Base-by-base conservation (phyloP, 2,797 vertebrate genomes). In the Pangasius macronema region DNA sequence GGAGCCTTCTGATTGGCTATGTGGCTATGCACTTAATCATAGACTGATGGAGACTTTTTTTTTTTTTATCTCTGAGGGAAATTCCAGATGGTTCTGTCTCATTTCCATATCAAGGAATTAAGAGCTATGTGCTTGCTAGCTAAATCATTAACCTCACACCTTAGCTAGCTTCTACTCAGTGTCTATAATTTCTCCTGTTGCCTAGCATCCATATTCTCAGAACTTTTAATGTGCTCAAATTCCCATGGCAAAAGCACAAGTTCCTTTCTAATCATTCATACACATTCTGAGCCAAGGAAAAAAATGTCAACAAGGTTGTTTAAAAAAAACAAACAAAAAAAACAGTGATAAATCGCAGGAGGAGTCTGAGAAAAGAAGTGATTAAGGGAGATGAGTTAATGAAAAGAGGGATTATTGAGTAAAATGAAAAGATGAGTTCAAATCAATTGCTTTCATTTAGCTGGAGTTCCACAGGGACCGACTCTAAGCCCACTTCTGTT, bases 401-500 rank as follows among this genome's bases (percentile, higher is more conserved):
- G 33, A 86, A 83, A 80, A 57, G 51, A 46, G 18, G 49, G 36
- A 87, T 88, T 77, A 85, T 68, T 80, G 80, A 57, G 51, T 84
- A 42, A n/a, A 73, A 57, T 57, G 49, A 33, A 84, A 84, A 70
- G 20, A 80, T 7, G 42, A 46, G 51, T 85, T 76, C 70, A 70
- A 93, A 95, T 95, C 94, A 93, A 94, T 95, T 95, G 94, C 14
- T 59, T 79, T 68, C 82, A 49, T 86, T 55, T 83, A 76, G 61
- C 68, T 39, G 36, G 65, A 39, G 79, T 53, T 89, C 88, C 86
- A 51, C 27, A 67, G 86, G 90, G 89, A 84, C 82, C 57, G 70
- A 68, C 24, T 82, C 55, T 87, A 87, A 83, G 85, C 77, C 87
- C 39, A 16, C 30, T 81, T 86, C 53, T 63, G 57, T 87, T 87